Evolutionary conservation across 2,888 invertebrate genomes (phyloP).

Genomic region (Gryllus longicercus): DNA sequence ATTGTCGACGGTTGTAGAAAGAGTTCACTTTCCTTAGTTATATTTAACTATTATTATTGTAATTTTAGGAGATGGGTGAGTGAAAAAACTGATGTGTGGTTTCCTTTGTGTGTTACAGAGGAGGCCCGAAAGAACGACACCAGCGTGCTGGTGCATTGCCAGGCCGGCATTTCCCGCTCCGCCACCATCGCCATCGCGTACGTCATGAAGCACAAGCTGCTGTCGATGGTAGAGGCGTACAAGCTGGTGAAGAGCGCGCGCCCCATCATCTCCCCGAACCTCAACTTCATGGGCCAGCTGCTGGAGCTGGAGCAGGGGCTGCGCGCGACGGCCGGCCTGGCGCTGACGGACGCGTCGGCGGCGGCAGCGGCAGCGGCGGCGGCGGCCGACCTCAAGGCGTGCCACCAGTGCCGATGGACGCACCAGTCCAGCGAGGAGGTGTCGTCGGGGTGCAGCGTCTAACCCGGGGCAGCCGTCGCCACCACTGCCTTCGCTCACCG

Average conservation of each 20-base stretch:
- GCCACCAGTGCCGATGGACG: slow-evolving; percentile 53
- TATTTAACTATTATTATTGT: too few species aligned
- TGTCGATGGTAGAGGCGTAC: slow-evolving; percentile 83
- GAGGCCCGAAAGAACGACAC: slow-evolving; percentile 65
- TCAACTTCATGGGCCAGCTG: slow-evolving; percentile 91
- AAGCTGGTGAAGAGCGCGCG: slow-evolving; percentile 79
- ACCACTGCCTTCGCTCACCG: too few species aligned
- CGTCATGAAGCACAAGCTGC: slow-evolving; percentile 81
- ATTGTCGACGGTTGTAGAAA: too few species aligned
- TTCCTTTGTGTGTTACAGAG: slow-evolving; percentile 54
- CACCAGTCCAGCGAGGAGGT: slow-evolving; percentile 54
- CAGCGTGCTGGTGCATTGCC: slow-evolving; percentile 88
- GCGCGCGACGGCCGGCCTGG: slow-evolving; percentile 41
- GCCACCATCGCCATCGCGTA: slow-evolving; percentile 94
- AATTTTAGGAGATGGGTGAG: too few species aligned
- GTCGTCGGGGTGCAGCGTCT: slow-evolving; percentile 56
- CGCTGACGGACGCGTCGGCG: slow-evolving; percentile 1
- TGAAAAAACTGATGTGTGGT: too few species aligned
- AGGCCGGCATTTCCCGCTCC: slow-evolving; percentile 91
- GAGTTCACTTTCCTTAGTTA: too few species aligned
- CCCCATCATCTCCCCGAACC: slow-evolving; percentile 89
- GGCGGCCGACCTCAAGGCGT: slow-evolving; percentile 43
- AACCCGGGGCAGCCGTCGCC: slow-evolving; percentile 20
- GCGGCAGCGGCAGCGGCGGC: slow-evolving; percentile 26
- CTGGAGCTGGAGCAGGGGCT: slow-evolving; percentile 75